phyloP scores from a whole-genome alignment of 2,113 vertebrate species.

The Chinchilla lanigera region DNA sequence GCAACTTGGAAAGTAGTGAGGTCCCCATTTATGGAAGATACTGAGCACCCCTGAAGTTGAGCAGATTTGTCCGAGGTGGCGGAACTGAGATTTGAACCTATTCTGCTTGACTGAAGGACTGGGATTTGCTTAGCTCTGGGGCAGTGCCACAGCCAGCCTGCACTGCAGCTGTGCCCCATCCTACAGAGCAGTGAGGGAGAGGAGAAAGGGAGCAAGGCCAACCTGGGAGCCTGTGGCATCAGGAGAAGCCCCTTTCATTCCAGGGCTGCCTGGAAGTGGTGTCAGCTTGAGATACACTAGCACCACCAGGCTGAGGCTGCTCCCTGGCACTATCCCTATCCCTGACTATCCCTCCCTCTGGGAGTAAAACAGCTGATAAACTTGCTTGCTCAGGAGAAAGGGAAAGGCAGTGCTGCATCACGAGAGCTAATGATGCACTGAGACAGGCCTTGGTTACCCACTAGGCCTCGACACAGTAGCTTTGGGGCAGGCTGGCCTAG shows the following conservation, averaged over 20 bases:
- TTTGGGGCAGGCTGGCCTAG: background rate
- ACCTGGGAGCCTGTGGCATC: background rate
- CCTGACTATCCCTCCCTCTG: background rate
- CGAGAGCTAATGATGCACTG: constrained; percentile 3
- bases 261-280: background rate
- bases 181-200: background rate
- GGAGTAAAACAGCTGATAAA: background rate
- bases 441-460: background rate
- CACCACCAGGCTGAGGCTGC: too few relatives aligned
- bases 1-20: background rate
- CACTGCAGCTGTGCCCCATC: background rate
- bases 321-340: background rate
- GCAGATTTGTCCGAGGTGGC: background rate
- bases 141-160: background rate
- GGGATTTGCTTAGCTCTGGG: background rate
- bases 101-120: background rate
- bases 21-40: background rate
- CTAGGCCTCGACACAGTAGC: background rate
- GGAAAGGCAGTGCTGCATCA: background rate
- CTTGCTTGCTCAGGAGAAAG: background rate
- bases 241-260: background rate
- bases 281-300: background rate
- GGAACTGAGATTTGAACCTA: background rate
- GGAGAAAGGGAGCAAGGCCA: background rate
- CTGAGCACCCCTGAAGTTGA: background rate